Conservation (phyloP, 2,797 vertebrate species). For the Pipistrellus pipistrellus region DNA sequence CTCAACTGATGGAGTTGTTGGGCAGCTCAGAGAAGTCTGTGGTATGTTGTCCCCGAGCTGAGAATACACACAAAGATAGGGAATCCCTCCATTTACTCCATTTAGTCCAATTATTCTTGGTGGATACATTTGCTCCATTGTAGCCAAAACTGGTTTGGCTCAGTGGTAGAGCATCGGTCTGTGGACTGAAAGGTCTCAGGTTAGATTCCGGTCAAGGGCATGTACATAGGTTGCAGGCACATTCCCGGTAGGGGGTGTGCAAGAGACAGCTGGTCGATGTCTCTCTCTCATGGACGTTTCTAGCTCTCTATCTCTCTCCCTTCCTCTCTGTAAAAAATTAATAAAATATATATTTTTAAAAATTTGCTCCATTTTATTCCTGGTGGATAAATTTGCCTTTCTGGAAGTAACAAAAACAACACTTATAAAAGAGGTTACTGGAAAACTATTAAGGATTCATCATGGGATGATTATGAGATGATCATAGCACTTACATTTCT, state of each 20-base stretch:
- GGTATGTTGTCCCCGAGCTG: neutral
- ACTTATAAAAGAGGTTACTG: slow-evolving; percentile 56
- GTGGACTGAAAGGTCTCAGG: no score
- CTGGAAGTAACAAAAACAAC: slow-evolving; percentile 50
- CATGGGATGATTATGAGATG: slow-evolving; percentile 74
- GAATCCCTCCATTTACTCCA: neutral
- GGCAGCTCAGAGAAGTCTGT: neutral
- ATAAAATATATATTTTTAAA: no score
- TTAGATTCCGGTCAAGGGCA: no score
- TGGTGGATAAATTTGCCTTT: slow-evolving; percentile 26
- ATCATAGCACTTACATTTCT: slow-evolving; percentile 32
- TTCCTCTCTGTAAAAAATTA: no score
- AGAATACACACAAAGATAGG: neutral
- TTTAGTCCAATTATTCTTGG: no score
- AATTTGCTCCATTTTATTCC: neutral
- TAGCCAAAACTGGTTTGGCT: no score
- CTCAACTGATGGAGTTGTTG: neutral
- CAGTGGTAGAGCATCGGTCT: no score
- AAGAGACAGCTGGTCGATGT: no score
- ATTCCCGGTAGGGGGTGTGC: no score
- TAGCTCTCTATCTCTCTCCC: no score
- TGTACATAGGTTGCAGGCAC: no score
- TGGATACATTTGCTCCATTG: slow-evolving; percentile 5
- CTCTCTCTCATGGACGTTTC: no score
- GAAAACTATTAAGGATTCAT: slow-evolving; percentile 58